Evolutionary conservation across 2,888 invertebrate genomes (phyloP), one percentile per base, ranked within the genome.

Genomic region (Boloria selene): DNA sequence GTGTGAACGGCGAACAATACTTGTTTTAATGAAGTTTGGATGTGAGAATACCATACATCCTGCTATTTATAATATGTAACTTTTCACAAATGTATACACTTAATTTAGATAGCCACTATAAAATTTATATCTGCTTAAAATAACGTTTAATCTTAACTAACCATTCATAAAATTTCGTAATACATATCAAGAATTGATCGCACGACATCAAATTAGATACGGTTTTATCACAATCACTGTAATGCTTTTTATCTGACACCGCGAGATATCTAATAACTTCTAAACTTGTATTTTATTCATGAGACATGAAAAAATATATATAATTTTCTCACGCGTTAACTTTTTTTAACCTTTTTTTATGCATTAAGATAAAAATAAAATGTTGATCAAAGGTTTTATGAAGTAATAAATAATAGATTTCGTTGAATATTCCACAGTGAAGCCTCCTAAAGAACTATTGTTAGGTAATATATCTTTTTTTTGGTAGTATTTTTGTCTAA

Each of bases 1-100:
- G 79, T 81, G 79, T 79, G 81, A 79, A 78, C 71, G 74, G 72
- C 77, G 78, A 81, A 87, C 85, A 87, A 87, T 84, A 80, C 77
- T 66, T 71, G 71, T 73, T 74, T 77, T 83, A 81, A 85, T 83
- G 79, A 81, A 82, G 79, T 79, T 77, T 77, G 77, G 77, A 79
- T 76, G 77, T 73, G 76, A 77, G 77, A 77, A 76, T 75, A 67
- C 67, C 62, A 70, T 69, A 56, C 68, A 67, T 64, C 56, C 54
- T 71, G 65, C 64, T 68, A 70, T 68, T 64, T 70, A 67, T 63
- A 73, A 55, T 68, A 56, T 44, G 56, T 5, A 53, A 47, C 44
- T 10, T 54, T 45, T 47, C 22, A 64, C 45, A 38, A 1, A 10
- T 64, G 44, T 61, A 52, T 61, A 63, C 55, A 31, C 16, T 49